A percentile compares a stretch with the other conserved stretches of the same genome.
These are phyloP conservation scores for Sebastes trivittatus DNA, from an alignment of 2,797 vertebrate genomes.

Conservation along the genomic window DNA sequence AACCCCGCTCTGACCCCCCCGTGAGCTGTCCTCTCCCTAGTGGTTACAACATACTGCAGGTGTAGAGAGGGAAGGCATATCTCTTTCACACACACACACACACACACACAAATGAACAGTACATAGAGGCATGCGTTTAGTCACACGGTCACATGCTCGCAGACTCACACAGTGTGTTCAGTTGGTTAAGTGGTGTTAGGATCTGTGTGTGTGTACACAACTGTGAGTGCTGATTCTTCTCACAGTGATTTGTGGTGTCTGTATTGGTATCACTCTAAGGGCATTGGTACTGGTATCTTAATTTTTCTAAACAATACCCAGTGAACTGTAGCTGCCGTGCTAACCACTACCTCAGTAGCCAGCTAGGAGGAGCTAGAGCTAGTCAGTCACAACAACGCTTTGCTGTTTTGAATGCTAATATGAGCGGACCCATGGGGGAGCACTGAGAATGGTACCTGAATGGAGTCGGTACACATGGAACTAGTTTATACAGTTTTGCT, in stretches of 20 bases:
- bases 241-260: too few relatives aligned
- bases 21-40: not conserved
- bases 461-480: too few relatives aligned
- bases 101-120: not conserved
- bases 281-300: fast-evolving
- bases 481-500: too few relatives aligned
- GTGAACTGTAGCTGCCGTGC: fast-evolving
- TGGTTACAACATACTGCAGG: conserved; percentile 21
- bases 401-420: too few relatives aligned
- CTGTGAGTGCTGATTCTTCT: too few relatives aligned
- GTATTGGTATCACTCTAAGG: too few relatives aligned
- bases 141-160: conserved; percentile 3
- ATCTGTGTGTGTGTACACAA: not conserved
- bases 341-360: too few relatives aligned
- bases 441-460: fast-evolving
- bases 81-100: not conserved
- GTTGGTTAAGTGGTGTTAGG: not conserved
- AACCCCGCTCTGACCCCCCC: not conserved
- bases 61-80: conserved; percentile 20
- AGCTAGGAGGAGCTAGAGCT: too few relatives aligned
- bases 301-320: too few relatives aligned
- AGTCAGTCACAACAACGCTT: too few relatives aligned
- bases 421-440: too few relatives aligned
- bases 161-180: not conserved
- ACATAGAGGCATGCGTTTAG: conserved; percentile 5